phyloP scores from a whole-genome alignment of 2,797 vertebrate genomes.

The Characodon lateralis region DNA sequence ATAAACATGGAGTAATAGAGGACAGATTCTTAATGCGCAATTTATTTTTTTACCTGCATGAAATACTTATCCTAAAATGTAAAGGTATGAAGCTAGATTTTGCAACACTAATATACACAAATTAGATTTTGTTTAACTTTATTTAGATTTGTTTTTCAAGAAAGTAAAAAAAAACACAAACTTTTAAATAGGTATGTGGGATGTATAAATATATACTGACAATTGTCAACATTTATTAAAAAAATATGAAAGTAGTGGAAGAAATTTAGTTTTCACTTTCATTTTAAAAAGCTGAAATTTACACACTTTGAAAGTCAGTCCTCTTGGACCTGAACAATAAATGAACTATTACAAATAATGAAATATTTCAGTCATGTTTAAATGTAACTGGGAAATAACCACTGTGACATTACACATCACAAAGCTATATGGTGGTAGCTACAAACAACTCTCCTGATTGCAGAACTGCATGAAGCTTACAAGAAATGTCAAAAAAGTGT shows the following conservation, averaged over 20 bases:
- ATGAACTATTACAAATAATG: background rate
- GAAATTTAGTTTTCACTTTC: constrained; percentile 12
- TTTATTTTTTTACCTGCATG: too few species aligned
- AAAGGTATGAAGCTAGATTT: too few species aligned
- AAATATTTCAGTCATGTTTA: background rate
- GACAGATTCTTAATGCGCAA: too few species aligned
- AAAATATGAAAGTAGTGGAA: background rate
- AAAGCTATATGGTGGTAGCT: background rate
- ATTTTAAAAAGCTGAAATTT: constrained; percentile 9
- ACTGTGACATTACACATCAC: background rate
- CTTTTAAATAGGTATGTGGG: background rate
- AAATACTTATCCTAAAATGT: too few species aligned
- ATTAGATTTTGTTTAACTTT: too few species aligned
- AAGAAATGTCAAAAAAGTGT: background rate
- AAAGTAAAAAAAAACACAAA: background rate
- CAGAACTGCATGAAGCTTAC: background rate
- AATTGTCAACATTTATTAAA: background rate
- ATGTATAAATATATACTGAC: background rate
- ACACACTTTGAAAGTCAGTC: constrained; percentile 32
- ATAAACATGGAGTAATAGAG: too few species aligned
- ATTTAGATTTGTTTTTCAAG: background rate
- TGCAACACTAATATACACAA: too few species aligned
- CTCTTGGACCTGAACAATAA: constrained; percentile 29
- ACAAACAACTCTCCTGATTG: background rate
- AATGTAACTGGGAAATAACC: background rate